A percentile compares a stretch with the other conserved stretches of the same genome.
Evolutionary conservation across 2,888 invertebrate genomes (phyloP).

Genomic region (Calliphora vomitoria): DNA sequence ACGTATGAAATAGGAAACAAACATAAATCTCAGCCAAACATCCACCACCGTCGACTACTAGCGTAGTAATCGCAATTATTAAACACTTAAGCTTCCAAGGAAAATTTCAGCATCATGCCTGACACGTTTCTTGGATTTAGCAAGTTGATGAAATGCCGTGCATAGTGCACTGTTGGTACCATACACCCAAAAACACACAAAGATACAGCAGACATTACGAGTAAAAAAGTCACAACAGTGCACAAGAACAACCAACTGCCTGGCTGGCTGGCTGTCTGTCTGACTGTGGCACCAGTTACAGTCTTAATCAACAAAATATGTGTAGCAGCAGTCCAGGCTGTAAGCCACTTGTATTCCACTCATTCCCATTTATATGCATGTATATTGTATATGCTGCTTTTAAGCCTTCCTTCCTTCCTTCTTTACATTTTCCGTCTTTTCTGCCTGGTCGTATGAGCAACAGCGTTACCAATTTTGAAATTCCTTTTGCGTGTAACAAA

Average conservation of each 20-base stretch:
- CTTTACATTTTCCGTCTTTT: constrained; percentile 41
- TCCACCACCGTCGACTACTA: neutral
- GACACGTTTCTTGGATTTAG: constrained; percentile 67
- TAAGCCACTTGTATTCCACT: constrained; percentile 38
- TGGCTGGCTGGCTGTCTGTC: neutral
- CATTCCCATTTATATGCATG: neutral
- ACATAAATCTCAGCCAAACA: constrained; percentile 7
- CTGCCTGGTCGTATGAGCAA: constrained; percentile 49
- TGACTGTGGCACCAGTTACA: constrained; percentile 47
- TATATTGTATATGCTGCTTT: constrained; percentile 19
- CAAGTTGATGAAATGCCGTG: constrained; percentile 60
- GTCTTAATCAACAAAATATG: constrained; percentile 26
- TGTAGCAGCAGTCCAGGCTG: constrained; percentile 26
- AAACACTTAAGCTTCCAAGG: constrained; percentile 68
- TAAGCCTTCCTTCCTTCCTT: constrained; percentile 68
- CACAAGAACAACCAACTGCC: neutral
- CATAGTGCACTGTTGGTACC: constrained; percentile 25
- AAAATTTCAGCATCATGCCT: constrained; percentile 59
- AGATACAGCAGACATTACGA: neutral
- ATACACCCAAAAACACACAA: neutral
- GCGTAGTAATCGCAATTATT: constrained; percentile 61
- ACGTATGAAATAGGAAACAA: neutral
- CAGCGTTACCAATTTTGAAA: constrained; percentile 56
- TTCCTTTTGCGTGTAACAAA: constrained; percentile 66
- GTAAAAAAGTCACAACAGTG: neutral